Percentiles rank a stretch among this genome's conserved stretches.
phyloP scores from a whole-genome alignment of 1,140 invertebrate genomes.

The Danaus melanippus region DNA sequence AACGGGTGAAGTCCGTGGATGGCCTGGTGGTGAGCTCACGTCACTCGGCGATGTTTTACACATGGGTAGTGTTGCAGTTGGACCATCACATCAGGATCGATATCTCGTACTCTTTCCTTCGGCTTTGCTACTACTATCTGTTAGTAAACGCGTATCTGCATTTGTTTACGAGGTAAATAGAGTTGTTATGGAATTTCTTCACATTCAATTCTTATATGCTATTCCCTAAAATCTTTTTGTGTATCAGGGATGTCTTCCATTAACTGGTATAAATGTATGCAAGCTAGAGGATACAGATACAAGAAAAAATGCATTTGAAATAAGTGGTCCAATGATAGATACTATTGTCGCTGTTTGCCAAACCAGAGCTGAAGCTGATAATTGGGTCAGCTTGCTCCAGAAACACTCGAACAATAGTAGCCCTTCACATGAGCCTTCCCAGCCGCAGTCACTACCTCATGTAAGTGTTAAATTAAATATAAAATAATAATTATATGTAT shows the following conservation, averaged over 20 bases:
- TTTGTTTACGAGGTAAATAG: conserved; percentile 92
- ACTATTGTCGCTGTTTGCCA: conserved; percentile 89
- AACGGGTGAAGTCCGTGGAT: conserved; percentile 91
- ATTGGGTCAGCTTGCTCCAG: conserved; percentile 88
- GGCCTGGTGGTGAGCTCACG: conserved; percentile 91
- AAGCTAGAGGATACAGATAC: conserved; percentile 85
- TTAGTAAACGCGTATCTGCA: conserved; percentile 92
- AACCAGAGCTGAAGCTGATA: conserved; percentile 85
- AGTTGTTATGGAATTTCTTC: not conserved
- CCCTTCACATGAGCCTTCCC: conserved; percentile 51
- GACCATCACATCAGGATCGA: conserved; percentile 86
- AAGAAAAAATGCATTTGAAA: conserved; percentile 92
- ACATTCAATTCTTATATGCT: conserved; percentile 6
- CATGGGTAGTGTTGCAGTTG: conserved; percentile 90
- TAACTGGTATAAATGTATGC: conserved; percentile 86
- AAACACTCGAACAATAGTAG: conserved; percentile 74
- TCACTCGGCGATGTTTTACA: conserved; percentile 85
- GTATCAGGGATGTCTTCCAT: conserved; percentile 88
- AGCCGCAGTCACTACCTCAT: conserved; percentile 67
- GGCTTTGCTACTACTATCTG: conserved; percentile 90
- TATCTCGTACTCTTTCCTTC: conserved; percentile 94
- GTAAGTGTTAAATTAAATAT: conserved; percentile 43
- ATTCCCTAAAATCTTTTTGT: conserved; percentile 9
- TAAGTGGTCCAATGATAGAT: conserved; percentile 92
- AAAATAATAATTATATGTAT: conserved; percentile 14